A percentile compares a stretch with the other conserved stretches of the same genome.
Conservation (phyloP, 2,797 vertebrate genomes). For the Telmatherina bonti region DNA sequence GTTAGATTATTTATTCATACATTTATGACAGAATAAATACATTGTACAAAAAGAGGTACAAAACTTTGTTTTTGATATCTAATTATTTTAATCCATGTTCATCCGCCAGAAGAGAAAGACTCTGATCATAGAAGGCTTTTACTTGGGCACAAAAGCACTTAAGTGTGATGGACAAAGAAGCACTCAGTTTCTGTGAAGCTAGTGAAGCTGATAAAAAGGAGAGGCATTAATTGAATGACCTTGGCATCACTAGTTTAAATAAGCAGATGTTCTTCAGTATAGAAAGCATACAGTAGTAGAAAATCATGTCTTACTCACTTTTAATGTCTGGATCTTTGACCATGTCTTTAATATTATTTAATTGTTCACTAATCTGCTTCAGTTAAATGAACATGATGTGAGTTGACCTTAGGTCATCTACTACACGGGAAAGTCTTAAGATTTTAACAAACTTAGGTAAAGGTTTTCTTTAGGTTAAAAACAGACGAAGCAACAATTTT, state of each 20-base stretch:
- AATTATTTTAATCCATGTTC: constrained; percentile 44
- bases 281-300: constrained; percentile 61
- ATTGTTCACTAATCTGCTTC: constrained; percentile 53
- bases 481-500: constrained; percentile 12
- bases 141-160: constrained; percentile 78
- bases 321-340: constrained; percentile 61
- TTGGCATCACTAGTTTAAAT: constrained; percentile 73
- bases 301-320: constrained; percentile 64
- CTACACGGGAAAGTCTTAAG: constrained; percentile 1
- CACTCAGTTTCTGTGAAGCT: constrained; percentile 63
- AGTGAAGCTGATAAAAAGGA: constrained; percentile 74
- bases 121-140: constrained; percentile 52
- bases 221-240: constrained; percentile 77
- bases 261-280: constrained; percentile 65
- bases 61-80: constrained; percentile 28
- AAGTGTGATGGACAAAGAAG: constrained; percentile 70
- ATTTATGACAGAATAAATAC: background rate
- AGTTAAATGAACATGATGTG: constrained; percentile 45
- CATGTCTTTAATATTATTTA: constrained; percentile 61
- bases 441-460: constrained; percentile 2
- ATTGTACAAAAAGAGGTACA: constrained; percentile 9
- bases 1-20: background rate
- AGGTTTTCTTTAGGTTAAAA: constrained; percentile 5
- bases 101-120: constrained; percentile 39
- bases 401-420: constrained; percentile 32